These are phyloP conservation scores for Mustelus asterias DNA, from an alignment of 2,113 vertebrate species.

Conservation along the genomic window DNA sequence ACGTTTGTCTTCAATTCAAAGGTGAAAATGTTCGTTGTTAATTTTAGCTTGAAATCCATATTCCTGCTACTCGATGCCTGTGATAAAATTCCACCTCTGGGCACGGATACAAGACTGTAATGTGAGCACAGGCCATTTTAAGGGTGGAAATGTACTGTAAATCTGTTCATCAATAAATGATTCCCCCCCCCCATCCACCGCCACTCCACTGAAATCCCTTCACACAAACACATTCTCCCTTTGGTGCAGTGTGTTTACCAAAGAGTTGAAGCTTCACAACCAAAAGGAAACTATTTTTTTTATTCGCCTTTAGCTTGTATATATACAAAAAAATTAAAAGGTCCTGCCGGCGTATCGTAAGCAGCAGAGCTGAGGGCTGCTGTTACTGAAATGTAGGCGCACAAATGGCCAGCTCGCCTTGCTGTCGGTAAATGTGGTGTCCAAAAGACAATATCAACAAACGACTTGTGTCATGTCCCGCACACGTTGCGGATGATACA, in stretches of 20 bases:
- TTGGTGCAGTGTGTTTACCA: background rate
- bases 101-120: background rate
- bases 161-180: background rate
- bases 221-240: background rate
- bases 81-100: background rate
- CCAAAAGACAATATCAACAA: too few relatives aligned
- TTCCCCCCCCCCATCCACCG: too few relatives aligned
- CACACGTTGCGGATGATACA: background rate
- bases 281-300: background rate
- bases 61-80: background rate
- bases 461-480: too few relatives aligned
- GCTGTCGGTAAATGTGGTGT: background rate
- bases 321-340: background rate
- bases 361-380: background rate
- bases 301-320: background rate
- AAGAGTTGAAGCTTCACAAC: background rate
- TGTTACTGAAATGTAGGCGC: too few relatives aligned
- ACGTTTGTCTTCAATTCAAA: background rate
- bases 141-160: background rate
- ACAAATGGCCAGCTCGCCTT: background rate
- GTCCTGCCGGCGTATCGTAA: background rate
- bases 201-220: background rate
- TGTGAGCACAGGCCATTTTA: background rate
- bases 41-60: background rate
- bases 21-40: background rate